Evolutionary conservation across 2,113 vertebrate species (phyloP), one percentile per base, ranked within the genome.

Genomic region (Oncorhynchus nerka): DNA sequence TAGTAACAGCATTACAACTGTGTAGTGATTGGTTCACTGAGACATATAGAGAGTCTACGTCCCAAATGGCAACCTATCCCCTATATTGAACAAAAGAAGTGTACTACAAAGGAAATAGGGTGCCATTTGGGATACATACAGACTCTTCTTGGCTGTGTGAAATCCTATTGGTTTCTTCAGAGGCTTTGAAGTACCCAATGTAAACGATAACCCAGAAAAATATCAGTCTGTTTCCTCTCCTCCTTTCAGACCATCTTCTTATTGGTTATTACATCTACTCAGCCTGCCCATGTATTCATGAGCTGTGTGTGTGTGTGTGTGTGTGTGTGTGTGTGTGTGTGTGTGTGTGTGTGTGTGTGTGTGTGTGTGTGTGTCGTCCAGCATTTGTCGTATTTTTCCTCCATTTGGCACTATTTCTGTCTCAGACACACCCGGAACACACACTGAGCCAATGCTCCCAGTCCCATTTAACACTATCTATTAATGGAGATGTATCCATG

Each of bases 401-500:
- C 39, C 39, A 45, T 62, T 55, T 62, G 59, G 59, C 51, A 19
- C 51, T 62, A 62, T 62, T 22, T 62, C 67, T 68, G 30, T 68
- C 67, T 68, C 74, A 48, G 71, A 68, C 55, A 30, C 65, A 68
- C 12, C 26, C 68, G 70, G 1, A 49, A 79, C 8, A 15, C 8
- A 62, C 3, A 22, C 71, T 65, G 19, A n/a, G n/a, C 24, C 71
- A 70, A 48, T 75, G 68, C 79, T 83, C 75, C 76, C 77, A 79
- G 86, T 90, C 83, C 83, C 78, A 82, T 88, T 82, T 85, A 30
- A 15, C 20, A 34, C 71, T 20, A 80, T 81, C 89, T 91, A 86
- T 89, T 92, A 92, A 88, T 91, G 87, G 88, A 90, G 84, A 88
- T 77, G 73, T 83, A 88, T 86, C 85, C 84, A 84, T 91, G 84